These are phyloP conservation scores for Eristalis arbustorum DNA, from an alignment of 2,888 invertebrate species.

Conservation along the genomic window DNA sequence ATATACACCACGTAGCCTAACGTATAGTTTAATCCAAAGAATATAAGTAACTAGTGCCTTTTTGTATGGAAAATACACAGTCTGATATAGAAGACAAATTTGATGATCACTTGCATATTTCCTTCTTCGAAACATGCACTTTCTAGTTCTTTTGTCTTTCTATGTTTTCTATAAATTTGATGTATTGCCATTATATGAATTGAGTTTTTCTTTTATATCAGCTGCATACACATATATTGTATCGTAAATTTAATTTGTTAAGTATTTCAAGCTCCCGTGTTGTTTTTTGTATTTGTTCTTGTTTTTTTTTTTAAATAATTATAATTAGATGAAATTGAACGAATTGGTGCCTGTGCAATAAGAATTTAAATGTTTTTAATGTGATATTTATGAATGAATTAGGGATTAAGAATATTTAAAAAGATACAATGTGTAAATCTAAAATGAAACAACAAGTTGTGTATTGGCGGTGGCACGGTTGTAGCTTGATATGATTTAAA, in stretches of 20 bases:
- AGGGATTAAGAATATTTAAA: slow-evolving; percentile 2
- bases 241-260: background rate
- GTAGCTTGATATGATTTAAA: background rate
- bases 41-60: background rate
- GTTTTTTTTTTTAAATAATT: background rate
- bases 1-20: background rate
- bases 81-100: background rate
- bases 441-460: background rate
- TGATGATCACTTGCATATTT: background rate
- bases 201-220: background rate
- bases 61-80: background rate
- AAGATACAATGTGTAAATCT: background rate
- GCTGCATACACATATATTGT: background rate
- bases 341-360: slow-evolving; percentile 5
- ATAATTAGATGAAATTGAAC: background rate
- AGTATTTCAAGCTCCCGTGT: background rate
- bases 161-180: background rate
- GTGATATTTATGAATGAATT: slow-evolving; percentile 22
- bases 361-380: slow-evolving; percentile 22
- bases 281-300: background rate
- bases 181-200: background rate
- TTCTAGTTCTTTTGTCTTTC: too few relatives aligned
- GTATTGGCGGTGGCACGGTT: background rate
- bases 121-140: background rate
- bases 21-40: background rate